These are phyloP conservation scores for Subacronicta megacephala DNA, from an alignment of 2,888 invertebrate genomes.

Conservation along the genomic window DNA sequence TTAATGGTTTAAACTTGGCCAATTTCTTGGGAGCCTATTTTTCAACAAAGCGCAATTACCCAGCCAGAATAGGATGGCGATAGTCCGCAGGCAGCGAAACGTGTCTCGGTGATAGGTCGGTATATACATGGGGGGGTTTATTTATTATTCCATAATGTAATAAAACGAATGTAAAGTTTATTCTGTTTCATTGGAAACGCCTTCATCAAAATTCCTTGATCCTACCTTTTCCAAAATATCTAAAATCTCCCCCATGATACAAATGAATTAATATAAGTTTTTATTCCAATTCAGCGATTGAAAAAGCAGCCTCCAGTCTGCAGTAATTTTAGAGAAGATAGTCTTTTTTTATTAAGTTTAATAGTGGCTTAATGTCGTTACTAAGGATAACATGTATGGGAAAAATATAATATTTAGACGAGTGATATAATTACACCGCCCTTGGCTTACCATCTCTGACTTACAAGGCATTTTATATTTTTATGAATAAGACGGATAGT, in stretches of 20 bases:
- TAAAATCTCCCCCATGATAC: not conserved
- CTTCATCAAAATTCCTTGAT: conserved; percentile 27
- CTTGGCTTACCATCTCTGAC: too few species aligned
- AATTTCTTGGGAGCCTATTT: conserved; percentile 10
- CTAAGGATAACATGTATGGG: too few species aligned
- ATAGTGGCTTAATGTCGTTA: too few species aligned
- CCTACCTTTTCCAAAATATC: conserved; percentile 9
- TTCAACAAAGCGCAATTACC: conserved; percentile 46
- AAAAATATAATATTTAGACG: too few species aligned
- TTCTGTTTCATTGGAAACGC: conserved; percentile 72
- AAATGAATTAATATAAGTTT: too few species aligned
- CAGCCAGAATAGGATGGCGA: conserved; percentile 73
- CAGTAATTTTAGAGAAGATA: too few species aligned
- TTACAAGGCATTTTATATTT: too few species aligned
- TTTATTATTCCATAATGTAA: conserved; percentile 88
- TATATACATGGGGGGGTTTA: conserved; percentile 81
- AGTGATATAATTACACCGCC: too few species aligned
- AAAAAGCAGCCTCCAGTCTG: too few species aligned
- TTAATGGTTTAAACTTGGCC: not conserved
- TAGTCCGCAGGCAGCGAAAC: conserved; percentile 73
- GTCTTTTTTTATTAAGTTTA: too few species aligned
- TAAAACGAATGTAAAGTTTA: conserved; percentile 85
- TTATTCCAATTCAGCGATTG: too few species aligned
- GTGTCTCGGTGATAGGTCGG: conserved; percentile 84
- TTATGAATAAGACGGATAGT: too few species aligned